phyloP scores from a whole-genome alignment of 2,113 vertebrate species.

The Danionella cerebrum region DNA sequence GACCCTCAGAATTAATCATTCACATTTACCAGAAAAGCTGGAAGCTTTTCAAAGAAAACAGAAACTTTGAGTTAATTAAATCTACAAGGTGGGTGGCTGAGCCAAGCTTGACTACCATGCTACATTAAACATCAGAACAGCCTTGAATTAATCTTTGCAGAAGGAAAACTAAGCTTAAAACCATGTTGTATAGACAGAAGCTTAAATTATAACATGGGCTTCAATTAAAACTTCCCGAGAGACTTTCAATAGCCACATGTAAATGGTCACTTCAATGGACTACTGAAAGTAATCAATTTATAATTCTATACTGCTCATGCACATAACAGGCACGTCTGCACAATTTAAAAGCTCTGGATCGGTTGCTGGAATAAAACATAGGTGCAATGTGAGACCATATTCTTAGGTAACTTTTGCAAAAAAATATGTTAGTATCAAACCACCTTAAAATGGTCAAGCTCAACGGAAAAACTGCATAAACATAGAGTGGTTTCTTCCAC shows the following conservation, averaged over 20 bases:
- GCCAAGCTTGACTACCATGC: conserved; percentile 13
- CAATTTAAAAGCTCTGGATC: too few species aligned
- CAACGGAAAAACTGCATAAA: too few species aligned
- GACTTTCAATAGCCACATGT: background rate
- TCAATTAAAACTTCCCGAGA: background rate
- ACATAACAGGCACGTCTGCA: too few species aligned
- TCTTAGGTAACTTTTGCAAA: too few species aligned
- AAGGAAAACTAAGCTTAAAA: background rate
- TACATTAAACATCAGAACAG: background rate
- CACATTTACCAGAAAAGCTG: conserved; percentile 23
- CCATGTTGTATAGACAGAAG: background rate
- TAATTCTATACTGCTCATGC: too few species aligned
- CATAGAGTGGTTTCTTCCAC: too few species aligned
- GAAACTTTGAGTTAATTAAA: conserved; percentile 37
- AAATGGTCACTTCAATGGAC: background rate
- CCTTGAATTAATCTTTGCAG: background rate
- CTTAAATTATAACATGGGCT: background rate
- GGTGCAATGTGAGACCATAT: too few species aligned
- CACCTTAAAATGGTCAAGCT: too few species aligned
- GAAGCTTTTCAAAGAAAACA: conserved; percentile 8
- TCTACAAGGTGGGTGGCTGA: conserved; percentile 20
- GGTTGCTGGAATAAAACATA: too few species aligned
- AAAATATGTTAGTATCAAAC: too few species aligned
- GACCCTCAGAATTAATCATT: conserved; percentile 25
- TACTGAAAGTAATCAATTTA: background rate